phyloP scores from a whole-genome alignment of 2,888 invertebrate genomes.

The Drosophila villosipedis region DNA sequence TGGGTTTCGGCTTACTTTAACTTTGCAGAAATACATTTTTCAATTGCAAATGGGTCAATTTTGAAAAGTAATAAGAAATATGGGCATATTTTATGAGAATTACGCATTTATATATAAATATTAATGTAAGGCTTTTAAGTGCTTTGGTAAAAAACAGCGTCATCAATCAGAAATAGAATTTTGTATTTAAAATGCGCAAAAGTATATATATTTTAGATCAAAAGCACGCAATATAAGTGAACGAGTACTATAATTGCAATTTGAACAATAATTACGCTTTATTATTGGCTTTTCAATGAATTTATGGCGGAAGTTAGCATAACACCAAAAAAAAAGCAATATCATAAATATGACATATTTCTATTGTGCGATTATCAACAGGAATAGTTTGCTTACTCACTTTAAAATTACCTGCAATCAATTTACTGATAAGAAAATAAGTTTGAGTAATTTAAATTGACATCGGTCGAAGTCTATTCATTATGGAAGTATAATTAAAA shows the following conservation, averaged over 20 bases:
- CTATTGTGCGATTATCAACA: neutral
- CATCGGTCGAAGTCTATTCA: neutral
- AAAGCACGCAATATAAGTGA: neutral
- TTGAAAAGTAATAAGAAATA: neutral
- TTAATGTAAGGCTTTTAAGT: neutral
- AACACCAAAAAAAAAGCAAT: neutral
- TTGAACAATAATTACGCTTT: conserved; percentile 24
- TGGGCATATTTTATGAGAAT: too few relatives aligned
- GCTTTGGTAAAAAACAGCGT: too few relatives aligned
- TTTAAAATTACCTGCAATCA: neutral
- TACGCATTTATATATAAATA: too few relatives aligned
- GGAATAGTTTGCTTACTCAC: neutral
- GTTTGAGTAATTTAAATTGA: neutral
- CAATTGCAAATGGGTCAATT: neutral
- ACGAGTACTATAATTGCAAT: neutral
- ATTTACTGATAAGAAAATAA: neutral
- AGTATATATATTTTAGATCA: neutral
- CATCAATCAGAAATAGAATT: neutral
- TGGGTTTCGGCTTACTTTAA: neutral
- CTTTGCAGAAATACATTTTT: neutral
- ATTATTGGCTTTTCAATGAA: conserved; percentile 1
- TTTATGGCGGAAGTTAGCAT: conserved; percentile 42
- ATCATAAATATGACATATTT: neutral
- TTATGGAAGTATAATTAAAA: neutral
- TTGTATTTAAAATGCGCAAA: neutral